phyloP scores from a whole-genome alignment of 2,888 invertebrate genomes.

The Meliscaeva auricollis region DNA sequence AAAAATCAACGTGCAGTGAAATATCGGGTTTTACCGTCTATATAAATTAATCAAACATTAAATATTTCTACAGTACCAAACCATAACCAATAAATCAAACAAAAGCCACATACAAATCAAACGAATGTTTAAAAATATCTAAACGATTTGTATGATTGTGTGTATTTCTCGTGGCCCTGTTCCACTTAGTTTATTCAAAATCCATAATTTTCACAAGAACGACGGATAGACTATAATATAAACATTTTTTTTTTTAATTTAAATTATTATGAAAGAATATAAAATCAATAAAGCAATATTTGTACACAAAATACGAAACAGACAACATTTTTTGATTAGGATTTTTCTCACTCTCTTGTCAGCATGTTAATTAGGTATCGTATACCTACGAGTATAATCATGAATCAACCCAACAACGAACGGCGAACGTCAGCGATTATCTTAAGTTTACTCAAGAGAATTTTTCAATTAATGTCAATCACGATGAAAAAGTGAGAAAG shows the following conservation, averaged over 20 bases:
- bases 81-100: not conserved
- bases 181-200: conserved; percentile 19
- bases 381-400: too few species aligned
- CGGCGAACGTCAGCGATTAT: too few species aligned
- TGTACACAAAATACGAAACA: not conserved
- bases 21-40: not conserved
- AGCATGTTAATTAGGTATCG: conserved; percentile 16
- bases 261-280: not conserved
- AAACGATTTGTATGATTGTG: not conserved
- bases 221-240: not conserved
- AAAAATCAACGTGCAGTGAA: not conserved
- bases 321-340: not conserved
- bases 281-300: not conserved
- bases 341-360: conserved; percentile 16
- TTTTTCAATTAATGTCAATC: conserved; percentile 25
- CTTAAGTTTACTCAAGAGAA: not conserved
- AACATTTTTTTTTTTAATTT: not conserved
- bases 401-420: not conserved
- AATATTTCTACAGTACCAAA: not conserved
- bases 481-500: conserved; percentile 7
- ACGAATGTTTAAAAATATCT: too few species aligned
- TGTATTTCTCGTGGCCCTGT: conserved; percentile 9
- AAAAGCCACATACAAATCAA: too few species aligned
- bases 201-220: not conserved
- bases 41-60: conserved; percentile 1